A percentile compares a stretch with the other conserved stretches of the same genome.
Evolutionary conservation across 2,888 invertebrate species (phyloP).

Genomic region (Cistogaster globosa): DNA sequence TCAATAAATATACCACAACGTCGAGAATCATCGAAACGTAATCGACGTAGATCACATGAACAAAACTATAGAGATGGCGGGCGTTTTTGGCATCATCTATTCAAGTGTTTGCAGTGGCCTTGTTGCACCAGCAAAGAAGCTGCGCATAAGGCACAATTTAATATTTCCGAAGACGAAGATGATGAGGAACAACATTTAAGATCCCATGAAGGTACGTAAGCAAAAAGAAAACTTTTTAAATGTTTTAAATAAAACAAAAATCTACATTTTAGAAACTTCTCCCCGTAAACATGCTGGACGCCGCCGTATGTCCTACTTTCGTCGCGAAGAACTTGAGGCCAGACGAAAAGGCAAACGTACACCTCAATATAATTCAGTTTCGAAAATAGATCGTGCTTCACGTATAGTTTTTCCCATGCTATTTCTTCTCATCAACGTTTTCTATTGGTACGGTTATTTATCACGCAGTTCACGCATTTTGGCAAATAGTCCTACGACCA

Average conservation of each 20-base stretch:
- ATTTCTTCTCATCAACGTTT: conserved; percentile 89
- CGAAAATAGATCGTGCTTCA: conserved; percentile 90
- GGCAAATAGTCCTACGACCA: conserved; percentile 78
- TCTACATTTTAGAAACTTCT: conserved; percentile 66
- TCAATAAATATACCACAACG: conserved; percentile 83
- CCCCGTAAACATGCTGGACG: conserved; percentile 73
- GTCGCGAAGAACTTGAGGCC: conserved; percentile 80
- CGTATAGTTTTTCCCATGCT: conserved; percentile 90
- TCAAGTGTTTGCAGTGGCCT: conserved; percentile 73
- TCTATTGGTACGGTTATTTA: conserved; percentile 91
- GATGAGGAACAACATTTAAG: conserved; percentile 80
- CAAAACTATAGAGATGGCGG: conserved; percentile 12
- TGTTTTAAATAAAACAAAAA: background rate
- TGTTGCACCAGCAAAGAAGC: conserved; percentile 69
- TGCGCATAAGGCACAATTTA: conserved; percentile 32
- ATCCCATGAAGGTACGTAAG: conserved; percentile 75
- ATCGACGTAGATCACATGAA: conserved; percentile 82
- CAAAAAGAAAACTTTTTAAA: background rate
- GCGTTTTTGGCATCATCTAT: conserved; percentile 57
- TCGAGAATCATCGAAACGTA: conserved; percentile 82
- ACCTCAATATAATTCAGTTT: conserved; percentile 90
- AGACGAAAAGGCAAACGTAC: conserved; percentile 82
- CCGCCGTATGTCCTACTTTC: conserved; percentile 80
- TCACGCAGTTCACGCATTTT: conserved; percentile 84
- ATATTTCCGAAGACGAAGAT: conserved; percentile 77